Evolutionary conservation across 2,888 invertebrate genomes (phyloP).

Genomic region (Pristionchus maxplancki): DNA sequence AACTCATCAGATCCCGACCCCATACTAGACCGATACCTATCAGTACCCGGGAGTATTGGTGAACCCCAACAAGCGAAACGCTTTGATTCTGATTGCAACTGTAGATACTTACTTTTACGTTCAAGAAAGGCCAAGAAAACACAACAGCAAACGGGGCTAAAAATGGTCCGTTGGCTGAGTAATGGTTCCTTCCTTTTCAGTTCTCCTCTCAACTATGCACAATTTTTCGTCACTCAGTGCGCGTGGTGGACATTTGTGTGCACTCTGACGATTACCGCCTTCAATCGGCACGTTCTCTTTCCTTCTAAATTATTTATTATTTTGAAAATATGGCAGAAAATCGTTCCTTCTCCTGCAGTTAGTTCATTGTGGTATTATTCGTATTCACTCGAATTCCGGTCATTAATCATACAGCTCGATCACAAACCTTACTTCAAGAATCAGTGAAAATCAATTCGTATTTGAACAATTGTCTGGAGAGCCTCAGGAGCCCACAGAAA

Average conservation of each 20-base stretch:
- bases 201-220: conserved; percentile 36
- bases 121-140: background rate
- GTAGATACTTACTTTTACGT: no score
- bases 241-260: conserved; percentile 40
- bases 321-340: no score
- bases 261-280: background rate
- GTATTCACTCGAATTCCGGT: no score
- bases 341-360: no score
- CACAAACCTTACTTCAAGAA: no score
- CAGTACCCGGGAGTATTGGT: no score
- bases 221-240: conserved; percentile 40
- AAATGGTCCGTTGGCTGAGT: background rate
- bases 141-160: background rate
- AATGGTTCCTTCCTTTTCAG: conserved; percentile 1
- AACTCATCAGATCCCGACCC: background rate
- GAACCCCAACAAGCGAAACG: no score
- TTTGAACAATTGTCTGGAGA: background rate
- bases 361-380: no score
- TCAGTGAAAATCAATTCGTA: background rate
- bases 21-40: no score
- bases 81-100: no score
- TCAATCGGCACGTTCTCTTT: conserved; percentile 14
- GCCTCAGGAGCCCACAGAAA: background rate
- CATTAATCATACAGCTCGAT: no score
- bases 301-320: background rate